Percentiles rank a stretch among this genome's conserved stretches.
Evolutionary conservation across 2,888 invertebrate species (phyloP).

Genomic region (Caenorhabditis doughertyi): DNA sequence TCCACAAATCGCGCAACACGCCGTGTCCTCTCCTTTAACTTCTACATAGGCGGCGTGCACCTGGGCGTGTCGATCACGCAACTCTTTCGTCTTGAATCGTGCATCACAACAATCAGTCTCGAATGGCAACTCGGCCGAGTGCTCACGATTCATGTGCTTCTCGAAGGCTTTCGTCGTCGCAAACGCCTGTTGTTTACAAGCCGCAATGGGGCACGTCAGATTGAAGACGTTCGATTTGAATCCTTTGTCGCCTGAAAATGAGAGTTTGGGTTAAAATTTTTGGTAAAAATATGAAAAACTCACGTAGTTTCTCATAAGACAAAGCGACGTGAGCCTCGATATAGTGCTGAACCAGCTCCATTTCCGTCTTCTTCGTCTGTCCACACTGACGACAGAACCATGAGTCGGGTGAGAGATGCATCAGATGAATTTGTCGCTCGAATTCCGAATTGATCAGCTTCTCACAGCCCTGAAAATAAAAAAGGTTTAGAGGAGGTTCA

Average conservation of each 20-base stretch:
- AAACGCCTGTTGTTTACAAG: background rate
- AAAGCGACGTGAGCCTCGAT: constrained; percentile 22
- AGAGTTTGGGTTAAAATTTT: background rate
- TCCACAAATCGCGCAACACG: constrained; percentile 65
- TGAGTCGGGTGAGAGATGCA: constrained; percentile 8
- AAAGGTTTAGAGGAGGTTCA: background rate
- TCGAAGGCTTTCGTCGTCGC: constrained; percentile 16
- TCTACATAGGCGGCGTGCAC: constrained; percentile 18
- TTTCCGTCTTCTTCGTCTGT: constrained; percentile 16
- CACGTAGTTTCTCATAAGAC: constrained; percentile 7
- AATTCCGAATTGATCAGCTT: background rate
- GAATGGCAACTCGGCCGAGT: constrained; percentile 1
- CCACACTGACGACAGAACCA: constrained; percentile 54
- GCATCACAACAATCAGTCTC: constrained; percentile 27
- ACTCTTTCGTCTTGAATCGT: constrained; percentile 28
- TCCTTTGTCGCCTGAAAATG: background rate
- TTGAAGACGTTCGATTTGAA: constrained; percentile 30
- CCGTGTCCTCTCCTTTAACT: constrained; percentile 9
- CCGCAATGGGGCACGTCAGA: background rate
- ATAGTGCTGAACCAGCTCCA: constrained; percentile 39
- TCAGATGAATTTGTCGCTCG: constrained; percentile 35
- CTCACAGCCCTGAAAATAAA: constrained; percentile 2
- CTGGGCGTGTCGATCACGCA: constrained; percentile 25
- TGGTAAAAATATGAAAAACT: constrained; percentile 4
- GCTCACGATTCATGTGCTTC: constrained; percentile 25